Evolutionary conservation across 2,113 vertebrate species (phyloP).

Genomic region (Mystacornis crossleyi): DNA sequence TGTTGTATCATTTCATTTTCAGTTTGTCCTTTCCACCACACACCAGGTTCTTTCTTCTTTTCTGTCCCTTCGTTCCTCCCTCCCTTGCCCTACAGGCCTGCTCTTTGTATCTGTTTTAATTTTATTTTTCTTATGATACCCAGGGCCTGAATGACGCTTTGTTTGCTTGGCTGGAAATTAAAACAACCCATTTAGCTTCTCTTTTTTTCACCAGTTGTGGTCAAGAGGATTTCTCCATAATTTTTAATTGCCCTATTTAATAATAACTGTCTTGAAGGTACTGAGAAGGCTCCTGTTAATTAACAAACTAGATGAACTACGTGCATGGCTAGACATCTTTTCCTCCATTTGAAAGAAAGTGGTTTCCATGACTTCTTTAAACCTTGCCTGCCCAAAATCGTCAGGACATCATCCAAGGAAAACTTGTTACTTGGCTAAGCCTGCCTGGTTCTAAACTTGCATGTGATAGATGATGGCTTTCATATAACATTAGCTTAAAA

Average conservation of each 20-base stretch:
- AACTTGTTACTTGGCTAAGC: not conserved
- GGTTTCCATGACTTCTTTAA: not conserved
- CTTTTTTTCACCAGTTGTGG: not conserved
- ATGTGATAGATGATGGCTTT: constrained; percentile 42
- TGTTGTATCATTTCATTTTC: not conserved
- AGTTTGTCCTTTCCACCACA: not conserved
- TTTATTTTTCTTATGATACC: not conserved
- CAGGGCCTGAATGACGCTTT: not conserved
- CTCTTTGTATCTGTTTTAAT: not conserved
- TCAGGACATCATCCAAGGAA: not conserved
- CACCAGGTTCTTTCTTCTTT: not conserved
- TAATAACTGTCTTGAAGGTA: not conserved
- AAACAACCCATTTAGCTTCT: not conserved
- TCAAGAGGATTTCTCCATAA: not conserved
- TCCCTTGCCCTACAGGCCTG: not conserved
- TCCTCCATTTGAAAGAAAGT: not conserved
- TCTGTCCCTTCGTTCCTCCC: not conserved
- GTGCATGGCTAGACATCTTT: not conserved
- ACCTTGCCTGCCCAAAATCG: not conserved
- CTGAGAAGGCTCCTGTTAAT: not conserved
- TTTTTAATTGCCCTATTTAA: not conserved
- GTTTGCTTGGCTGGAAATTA: not conserved
- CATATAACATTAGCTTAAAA: constrained; percentile 52
- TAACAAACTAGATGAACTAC: not conserved
- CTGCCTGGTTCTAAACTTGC: not conserved